Evolutionary conservation across 2,888 invertebrate species (phyloP), one percentile per base, ranked within the genome.

Genomic region (Polyploca ridens): DNA sequence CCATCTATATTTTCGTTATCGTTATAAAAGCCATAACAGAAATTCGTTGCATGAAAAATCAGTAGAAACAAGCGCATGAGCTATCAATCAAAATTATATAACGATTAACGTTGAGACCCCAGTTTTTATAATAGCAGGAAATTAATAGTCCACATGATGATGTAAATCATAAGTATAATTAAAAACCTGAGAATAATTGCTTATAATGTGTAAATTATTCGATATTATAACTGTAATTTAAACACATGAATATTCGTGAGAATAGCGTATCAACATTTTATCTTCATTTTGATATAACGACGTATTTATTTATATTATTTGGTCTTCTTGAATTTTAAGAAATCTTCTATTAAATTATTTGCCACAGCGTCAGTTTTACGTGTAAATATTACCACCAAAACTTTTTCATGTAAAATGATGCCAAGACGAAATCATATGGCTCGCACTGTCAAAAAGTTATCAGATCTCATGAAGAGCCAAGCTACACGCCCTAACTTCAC

Each of bases 71-170:
- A 79, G 69, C 74, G 81, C 78, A 77, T 71, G 70, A 81, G 84
- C 85, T 82, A 90, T 90, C 89, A 86, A 90, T 90, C 90, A 90
- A 88, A 75, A 88, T 90, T 90, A 89, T 86, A 83, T 83, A 79
- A 79, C 86, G 83, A 88, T 90, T 89, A 89, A 84, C 79, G 83
- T 74, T 71, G 77, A 78, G 70, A 72, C 66, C 71, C 72, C 72
- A 70, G 72, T 71, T 73, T 78, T 79, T 83, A 74, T 85, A 87
- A 87, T 82, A 78, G 77, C 85, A 85, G 88, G 87, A 87, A 87
- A 90, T 89, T 87, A 89, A 86, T 84, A 82, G 73, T 72, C 70
- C 71, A 81, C 79, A 79, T 74, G 82, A 73, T 81, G 78, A 79
- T 80, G 77, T 78, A 83, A 83, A 77, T 74, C 79, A 83, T 81